Percentiles rank a stretch among this genome's conserved stretches.
phyloP scores from a whole-genome alignment of 2,888 invertebrate species.

The Trichopria drosophilae region DNA sequence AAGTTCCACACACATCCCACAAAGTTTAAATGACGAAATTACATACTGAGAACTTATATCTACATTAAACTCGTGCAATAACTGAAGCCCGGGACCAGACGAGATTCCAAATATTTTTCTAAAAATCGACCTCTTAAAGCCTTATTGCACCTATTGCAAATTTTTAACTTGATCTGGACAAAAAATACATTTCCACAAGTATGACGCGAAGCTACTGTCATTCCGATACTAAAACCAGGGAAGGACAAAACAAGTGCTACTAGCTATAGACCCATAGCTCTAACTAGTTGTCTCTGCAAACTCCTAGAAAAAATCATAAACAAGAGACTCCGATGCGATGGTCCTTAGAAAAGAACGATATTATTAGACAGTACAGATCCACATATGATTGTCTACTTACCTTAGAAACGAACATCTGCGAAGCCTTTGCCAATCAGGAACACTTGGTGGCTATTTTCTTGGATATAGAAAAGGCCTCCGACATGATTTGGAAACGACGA shows the following conservation, averaged over 20 bases:
- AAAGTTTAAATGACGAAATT: constrained; percentile 12
- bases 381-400: constrained; percentile 19
- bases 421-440: too few relatives aligned
- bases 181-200: too few relatives aligned
- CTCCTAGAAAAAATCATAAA: constrained; percentile 28
- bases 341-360: constrained; percentile 21
- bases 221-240: too few relatives aligned
- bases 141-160: too few relatives aligned
- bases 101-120: too few relatives aligned
- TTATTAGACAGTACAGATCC: constrained; percentile 21
- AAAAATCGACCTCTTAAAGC: too few relatives aligned
- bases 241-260: constrained; percentile 18
- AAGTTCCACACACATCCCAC: background rate
- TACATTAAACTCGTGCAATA: constrained; percentile 10
- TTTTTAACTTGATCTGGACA: too few relatives aligned
- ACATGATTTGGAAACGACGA: too few relatives aligned
- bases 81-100: too few relatives aligned
- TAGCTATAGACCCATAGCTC: constrained; percentile 28
- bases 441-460: too few relatives aligned
- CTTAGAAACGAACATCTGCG: constrained; percentile 24
- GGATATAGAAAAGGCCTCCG: too few relatives aligned
- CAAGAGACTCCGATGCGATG: constrained; percentile 22
- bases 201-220: too few relatives aligned
- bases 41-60: constrained; percentile 12
- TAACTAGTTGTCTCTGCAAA: constrained; percentile 28